phyloP scores from a whole-genome alignment of 2,888 invertebrate species.

The Hirudinaria manillensis region DNA sequence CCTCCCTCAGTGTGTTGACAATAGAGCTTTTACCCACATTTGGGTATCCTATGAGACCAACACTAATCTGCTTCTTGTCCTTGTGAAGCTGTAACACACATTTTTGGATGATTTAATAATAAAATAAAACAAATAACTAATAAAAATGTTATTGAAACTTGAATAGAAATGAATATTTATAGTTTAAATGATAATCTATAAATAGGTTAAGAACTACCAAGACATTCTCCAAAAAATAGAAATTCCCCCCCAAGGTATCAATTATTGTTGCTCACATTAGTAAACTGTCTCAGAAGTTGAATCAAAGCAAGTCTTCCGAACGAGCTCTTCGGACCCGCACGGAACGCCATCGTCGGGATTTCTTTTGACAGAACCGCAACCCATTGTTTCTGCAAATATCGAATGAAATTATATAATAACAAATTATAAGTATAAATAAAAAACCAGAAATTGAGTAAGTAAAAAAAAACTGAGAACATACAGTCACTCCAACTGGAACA shows the following conservation, averaged over 20 bases:
- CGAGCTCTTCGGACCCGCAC: constrained; percentile 94
- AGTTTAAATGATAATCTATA: too few species aligned
- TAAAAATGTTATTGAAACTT: too few species aligned
- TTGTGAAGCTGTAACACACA: constrained; percentile 64
- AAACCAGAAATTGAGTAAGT: background rate
- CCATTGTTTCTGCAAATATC: constrained; percentile 73
- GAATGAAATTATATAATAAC: background rate
- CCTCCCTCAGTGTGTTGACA: constrained; percentile 83
- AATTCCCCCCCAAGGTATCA: too few species aligned
- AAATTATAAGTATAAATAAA: background rate
- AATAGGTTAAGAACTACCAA: background rate
- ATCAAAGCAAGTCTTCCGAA: constrained; percentile 97
- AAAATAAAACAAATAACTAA: too few species aligned
- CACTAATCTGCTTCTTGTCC: constrained; percentile 96
- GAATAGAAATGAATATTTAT: too few species aligned
- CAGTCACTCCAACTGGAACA: constrained; percentile 93
- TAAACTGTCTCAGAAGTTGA: constrained; percentile 87
- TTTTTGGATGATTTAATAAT: too few species aligned
- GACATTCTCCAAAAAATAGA: background rate
- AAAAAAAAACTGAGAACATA: constrained; percentile 44
- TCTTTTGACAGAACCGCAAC: constrained; percentile 85
- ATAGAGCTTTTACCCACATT: constrained; percentile 98
- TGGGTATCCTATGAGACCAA: constrained; percentile 97
- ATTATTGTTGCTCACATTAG: constrained; percentile 59
- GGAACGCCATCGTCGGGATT: constrained; percentile 95